phyloP scores from a whole-genome alignment of 2,888 invertebrate species.

The Ornithoptera priamus region DNA sequence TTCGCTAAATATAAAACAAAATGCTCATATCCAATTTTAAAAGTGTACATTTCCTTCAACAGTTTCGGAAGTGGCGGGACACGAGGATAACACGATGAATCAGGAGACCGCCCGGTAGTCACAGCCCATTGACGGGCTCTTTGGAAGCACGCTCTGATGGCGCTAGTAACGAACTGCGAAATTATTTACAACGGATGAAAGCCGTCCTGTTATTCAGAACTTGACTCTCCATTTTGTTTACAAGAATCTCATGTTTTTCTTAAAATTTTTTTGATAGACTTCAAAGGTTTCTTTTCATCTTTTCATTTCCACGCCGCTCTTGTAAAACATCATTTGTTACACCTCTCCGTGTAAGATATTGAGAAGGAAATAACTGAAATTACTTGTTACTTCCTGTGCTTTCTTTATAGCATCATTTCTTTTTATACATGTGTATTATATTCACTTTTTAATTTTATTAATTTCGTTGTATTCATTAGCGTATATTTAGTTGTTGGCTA shows the following conservation, averaged over 20 bases:
- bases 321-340: not conserved
- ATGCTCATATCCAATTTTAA: too few relatives aligned
- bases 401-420: too few relatives aligned
- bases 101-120: conserved; percentile 33
- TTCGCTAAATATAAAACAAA: too few relatives aligned
- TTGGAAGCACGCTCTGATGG: conserved; percentile 43
- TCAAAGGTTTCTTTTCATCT: conserved; percentile 27
- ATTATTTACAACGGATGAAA: conserved; percentile 45
- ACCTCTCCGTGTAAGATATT: too few relatives aligned
- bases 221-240: conserved; percentile 37
- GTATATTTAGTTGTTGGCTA: too few relatives aligned
- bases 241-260: conserved; percentile 40
- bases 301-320: conserved; percentile 3
- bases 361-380: too few relatives aligned
- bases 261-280: conserved; percentile 29
- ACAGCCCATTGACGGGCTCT: conserved; percentile 45
- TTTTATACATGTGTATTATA: too few relatives aligned
- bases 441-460: too few relatives aligned
- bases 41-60: conserved; percentile 1
- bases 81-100: conserved; percentile 13
- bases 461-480: too few relatives aligned
- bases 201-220: conserved; percentile 34
- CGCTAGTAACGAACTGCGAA: conserved; percentile 52
- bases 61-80: not conserved
- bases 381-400: too few relatives aligned